These are phyloP conservation scores for Rhinoptilus africanus DNA, from an alignment of 2,113 vertebrate species.

Conservation along the genomic window DNA sequence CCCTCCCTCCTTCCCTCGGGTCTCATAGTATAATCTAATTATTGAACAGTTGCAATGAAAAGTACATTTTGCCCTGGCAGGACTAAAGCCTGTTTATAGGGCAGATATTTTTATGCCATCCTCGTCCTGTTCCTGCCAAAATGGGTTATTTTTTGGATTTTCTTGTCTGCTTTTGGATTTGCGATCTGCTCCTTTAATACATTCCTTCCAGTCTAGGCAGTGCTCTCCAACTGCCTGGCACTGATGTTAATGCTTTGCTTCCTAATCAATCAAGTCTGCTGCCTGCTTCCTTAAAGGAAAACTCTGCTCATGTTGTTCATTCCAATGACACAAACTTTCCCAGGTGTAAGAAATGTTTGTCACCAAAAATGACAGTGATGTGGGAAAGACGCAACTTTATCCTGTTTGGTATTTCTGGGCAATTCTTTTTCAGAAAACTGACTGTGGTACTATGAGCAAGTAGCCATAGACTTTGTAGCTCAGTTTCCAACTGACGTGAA, in stretches of 20 bases:
- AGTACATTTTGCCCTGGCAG: background rate
- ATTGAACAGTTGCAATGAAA: background rate
- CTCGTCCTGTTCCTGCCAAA: background rate
- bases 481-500: background rate
- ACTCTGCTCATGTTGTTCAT: background rate
- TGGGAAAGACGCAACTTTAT: background rate
- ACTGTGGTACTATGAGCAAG: background rate
- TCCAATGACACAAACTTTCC: background rate
- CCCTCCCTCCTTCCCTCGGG: background rate
- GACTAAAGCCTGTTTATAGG: background rate
- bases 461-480: background rate
- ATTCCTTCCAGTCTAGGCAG: constrained; percentile 42
- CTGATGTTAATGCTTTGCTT: background rate
- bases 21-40: background rate
- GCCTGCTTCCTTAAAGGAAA: constrained; percentile 38
- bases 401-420: background rate
- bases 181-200: constrained; percentile 10
- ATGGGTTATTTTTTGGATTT: background rate
- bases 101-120: background rate
- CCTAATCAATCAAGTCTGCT: background rate
- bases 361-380: background rate
- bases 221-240: constrained; percentile 51
- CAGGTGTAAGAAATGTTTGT: background rate
- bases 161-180: background rate
- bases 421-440: background rate